These are phyloP conservation scores for Rhinoraja longicauda DNA, from an alignment of 2,797 vertebrate species.

Conservation along the genomic window DNA sequence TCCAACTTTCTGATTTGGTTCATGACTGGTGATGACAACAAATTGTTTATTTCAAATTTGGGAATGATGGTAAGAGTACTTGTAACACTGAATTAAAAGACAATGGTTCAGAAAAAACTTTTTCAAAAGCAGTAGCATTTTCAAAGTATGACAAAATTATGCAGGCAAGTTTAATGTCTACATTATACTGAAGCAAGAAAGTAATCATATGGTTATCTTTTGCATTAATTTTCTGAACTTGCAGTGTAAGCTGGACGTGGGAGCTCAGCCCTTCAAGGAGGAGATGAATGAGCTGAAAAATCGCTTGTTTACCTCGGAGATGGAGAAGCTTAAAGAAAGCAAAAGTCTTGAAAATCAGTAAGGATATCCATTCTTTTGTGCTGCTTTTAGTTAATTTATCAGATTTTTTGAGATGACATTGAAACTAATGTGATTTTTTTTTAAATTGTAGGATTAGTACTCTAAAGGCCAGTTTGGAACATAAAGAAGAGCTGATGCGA, in stretches of 20 bases:
- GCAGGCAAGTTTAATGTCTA: not conserved
- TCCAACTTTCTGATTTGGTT: not conserved
- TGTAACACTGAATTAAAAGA: not conserved
- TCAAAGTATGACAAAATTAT: not conserved
- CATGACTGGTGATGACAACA: not conserved
- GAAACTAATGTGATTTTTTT: not conserved
- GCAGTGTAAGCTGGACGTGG: not conserved
- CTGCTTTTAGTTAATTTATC: not conserved
- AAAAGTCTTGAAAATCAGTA: constrained; percentile 26
- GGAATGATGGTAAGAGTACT: not conserved
- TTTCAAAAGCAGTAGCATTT: not conserved
- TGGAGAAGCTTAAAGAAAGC: not conserved
- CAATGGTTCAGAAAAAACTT: not conserved
- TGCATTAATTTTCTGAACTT: not conserved
- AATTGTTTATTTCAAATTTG: not conserved
- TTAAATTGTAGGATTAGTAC: not conserved
- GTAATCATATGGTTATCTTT: not conserved
- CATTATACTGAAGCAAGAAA: not conserved
- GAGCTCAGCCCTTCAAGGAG: constrained; percentile 3
- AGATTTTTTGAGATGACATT: not conserved
- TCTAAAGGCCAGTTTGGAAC: constrained; percentile 52
- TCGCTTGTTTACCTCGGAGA: not conserved
- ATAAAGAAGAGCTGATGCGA: constrained; percentile 64
- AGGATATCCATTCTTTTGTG: not conserved
- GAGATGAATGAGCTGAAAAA: constrained; percentile 8